These are phyloP conservation scores for Bombylius major DNA, from an alignment of 2,888 invertebrate species.

Conservation along the genomic window DNA sequence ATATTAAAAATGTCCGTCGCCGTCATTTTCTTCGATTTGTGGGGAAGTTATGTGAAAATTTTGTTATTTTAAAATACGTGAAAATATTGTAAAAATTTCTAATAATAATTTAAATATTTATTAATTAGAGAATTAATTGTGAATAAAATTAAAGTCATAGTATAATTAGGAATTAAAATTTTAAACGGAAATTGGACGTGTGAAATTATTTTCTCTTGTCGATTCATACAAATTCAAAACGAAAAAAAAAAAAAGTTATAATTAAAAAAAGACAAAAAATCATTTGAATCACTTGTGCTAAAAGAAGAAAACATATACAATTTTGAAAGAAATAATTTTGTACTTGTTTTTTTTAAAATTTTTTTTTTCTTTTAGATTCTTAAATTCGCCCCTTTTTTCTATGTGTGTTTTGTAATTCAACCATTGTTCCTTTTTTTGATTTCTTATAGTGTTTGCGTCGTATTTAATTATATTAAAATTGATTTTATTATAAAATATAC, in stretches of 20 bases:
- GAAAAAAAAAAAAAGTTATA: conserved; percentile 1
- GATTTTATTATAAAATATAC: neutral
- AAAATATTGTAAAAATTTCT: neutral
- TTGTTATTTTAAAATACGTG: neutral
- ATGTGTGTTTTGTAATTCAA: conserved; percentile 8
- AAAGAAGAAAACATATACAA: neutral
- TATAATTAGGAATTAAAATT: neutral
- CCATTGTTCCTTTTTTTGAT: conserved; percentile 1
- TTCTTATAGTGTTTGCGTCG: conserved; percentile 5
- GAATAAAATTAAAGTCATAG: neutral
- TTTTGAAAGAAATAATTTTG: too few species aligned
- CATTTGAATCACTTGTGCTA: neutral
- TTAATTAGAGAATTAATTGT: neutral
- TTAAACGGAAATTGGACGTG: neutral
- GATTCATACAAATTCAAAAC: conserved; percentile 1
- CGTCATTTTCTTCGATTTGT: conserved; percentile 8
- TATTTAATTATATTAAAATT: neutral
- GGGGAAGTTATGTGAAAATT: neutral
- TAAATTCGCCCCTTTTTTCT: conserved; percentile 4
- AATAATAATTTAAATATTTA: neutral
- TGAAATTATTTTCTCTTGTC: neutral
- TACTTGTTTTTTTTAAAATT: too few species aligned
- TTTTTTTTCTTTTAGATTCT: too few species aligned
- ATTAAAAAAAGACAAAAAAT: neutral
- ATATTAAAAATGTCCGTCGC: conserved; percentile 10